These are phyloP conservation scores for Drosophila fuyamai DNA, from an alignment of 1,140 invertebrate genomes.

Conservation along the genomic window DNA sequence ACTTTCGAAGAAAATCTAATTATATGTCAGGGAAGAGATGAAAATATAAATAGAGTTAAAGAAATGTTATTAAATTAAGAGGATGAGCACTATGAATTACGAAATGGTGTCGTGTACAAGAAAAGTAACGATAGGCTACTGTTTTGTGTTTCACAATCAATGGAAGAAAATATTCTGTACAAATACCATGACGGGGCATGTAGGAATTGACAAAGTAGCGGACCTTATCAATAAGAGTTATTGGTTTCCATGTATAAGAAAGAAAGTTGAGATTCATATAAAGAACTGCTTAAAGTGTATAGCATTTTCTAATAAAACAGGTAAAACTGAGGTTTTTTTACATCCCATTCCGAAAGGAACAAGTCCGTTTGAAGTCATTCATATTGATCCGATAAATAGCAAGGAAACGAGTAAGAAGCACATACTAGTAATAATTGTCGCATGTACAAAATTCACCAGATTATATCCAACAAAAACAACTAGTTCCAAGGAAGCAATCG, in stretches of 20 bases:
- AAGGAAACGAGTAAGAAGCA: neutral
- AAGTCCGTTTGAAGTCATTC: constrained; percentile 1
- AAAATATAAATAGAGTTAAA: neutral
- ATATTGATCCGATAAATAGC: neutral
- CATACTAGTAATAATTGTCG: neutral
- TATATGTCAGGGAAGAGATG: neutral
- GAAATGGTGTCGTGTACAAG: neutral
- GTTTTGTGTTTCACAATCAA: neutral
- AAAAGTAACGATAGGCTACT: neutral
- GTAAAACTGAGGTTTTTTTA: neutral
- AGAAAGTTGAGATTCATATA: neutral
- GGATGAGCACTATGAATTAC: constrained; percentile 1
- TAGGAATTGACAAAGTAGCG: neutral
- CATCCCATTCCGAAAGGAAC: neutral
- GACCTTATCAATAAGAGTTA: constrained; percentile 1
- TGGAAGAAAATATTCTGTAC: neutral
- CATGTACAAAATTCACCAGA: neutral
- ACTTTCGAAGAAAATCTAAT: too few relatives aligned
- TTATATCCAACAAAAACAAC: neutral
- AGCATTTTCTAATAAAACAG: constrained; percentile 1
- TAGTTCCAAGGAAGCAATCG: neutral
- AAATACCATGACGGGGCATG: neutral
- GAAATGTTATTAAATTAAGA: neutral
- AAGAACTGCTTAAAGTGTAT: neutral
- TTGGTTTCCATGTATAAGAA: neutral